These are phyloP conservation scores for Pyralis farinalis DNA, from an alignment of 2,888 invertebrate species.

Conservation along the genomic window DNA sequence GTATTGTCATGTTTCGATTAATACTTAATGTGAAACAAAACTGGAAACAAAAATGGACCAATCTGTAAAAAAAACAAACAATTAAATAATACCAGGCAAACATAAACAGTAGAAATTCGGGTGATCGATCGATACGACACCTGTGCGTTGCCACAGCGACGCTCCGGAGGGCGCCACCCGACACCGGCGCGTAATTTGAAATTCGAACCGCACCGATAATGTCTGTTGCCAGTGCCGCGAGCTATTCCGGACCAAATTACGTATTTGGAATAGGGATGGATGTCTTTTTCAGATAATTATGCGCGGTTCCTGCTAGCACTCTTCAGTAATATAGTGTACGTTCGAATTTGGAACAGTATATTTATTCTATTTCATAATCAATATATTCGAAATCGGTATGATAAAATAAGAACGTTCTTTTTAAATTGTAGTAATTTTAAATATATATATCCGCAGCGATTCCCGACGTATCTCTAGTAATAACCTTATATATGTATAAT, in stretches of 20 bases:
- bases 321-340: neutral
- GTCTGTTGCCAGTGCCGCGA: slow-evolving; percentile 59
- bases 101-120: slow-evolving; percentile 33
- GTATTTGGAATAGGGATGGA: slow-evolving; percentile 51
- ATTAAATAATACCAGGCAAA: slow-evolving; percentile 33
- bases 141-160: slow-evolving; percentile 73
- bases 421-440: no score
- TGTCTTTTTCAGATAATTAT: slow-evolving; percentile 40
- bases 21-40: no score
- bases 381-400: no score
- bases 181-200: slow-evolving; percentile 78
- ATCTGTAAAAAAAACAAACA: neutral
- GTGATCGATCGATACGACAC: slow-evolving; percentile 75
- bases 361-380: no score
- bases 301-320: neutral
- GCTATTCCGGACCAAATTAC: slow-evolving; percentile 58
- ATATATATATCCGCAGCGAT: no score
- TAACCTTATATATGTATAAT: no score
- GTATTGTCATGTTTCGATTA: no score
- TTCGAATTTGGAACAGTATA: slow-evolving; percentile 1
- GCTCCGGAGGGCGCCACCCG: slow-evolving; percentile 68
- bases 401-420: no score
- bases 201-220: slow-evolving; percentile 75
- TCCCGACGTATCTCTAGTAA: no score
- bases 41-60: no score